Evolutionary conservation across 2,797 vertebrate genomes (phyloP).

Genomic region (Periophthalmus magnuspinnatus): DNA sequence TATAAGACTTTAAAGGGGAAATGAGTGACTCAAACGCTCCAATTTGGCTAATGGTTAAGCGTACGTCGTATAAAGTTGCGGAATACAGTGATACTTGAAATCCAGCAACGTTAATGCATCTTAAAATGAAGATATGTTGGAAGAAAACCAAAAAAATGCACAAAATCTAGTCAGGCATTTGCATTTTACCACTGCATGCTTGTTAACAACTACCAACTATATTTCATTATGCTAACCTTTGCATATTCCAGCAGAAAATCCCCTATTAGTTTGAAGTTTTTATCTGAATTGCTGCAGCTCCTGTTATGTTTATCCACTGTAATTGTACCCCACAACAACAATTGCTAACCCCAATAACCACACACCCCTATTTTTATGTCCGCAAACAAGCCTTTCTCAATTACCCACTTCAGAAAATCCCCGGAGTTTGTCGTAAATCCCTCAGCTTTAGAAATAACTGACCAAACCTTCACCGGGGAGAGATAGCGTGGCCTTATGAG

Average conservation of each 20-base stretch:
- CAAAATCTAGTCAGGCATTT: not conserved
- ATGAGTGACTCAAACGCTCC: not conserved
- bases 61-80: not conserved
- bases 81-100: not conserved
- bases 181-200: not conserved
- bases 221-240: not conserved
- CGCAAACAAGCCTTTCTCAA: conserved; percentile 52
- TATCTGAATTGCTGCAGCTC: conserved; percentile 22
- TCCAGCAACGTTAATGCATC: not conserved
- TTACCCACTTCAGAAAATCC: conserved; percentile 58
- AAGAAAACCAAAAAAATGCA: not conserved
- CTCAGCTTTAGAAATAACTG: conserved; percentile 44
- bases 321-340: conserved; percentile 54
- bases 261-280: conserved; percentile 10
- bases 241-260: not conserved
- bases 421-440: conserved; percentile 53
- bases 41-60: not conserved
- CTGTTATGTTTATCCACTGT: conserved; percentile 32
- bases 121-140: not conserved
- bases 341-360: conserved; percentile 25
- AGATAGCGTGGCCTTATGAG: conserved; percentile 34
- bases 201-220: not conserved
- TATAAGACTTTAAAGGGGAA: not conserved
- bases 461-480: conserved; percentile 39
- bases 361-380: conserved; percentile 32